Evolutionary conservation across 2,888 invertebrate species (phyloP).

Genomic region (Nesidiocoris tenuis): DNA sequence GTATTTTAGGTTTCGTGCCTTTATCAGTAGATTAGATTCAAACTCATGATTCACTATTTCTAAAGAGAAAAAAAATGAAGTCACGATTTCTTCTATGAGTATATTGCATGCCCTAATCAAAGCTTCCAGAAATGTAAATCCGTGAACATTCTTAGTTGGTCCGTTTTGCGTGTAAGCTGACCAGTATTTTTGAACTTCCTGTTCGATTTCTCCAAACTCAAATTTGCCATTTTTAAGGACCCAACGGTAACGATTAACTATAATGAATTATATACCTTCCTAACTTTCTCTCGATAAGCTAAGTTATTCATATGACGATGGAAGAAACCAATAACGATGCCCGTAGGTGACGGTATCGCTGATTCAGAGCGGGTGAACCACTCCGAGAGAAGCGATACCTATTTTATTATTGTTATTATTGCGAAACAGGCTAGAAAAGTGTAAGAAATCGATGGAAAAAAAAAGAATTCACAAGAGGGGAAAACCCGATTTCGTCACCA

Average conservation of each 20-base stretch:
- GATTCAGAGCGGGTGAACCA: too few relatives aligned
- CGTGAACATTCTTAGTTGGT: slow-evolving; percentile 9
- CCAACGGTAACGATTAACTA: not conserved
- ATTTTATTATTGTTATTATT: too few relatives aligned
- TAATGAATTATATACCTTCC: not conserved
- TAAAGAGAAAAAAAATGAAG: slow-evolving; percentile 19
- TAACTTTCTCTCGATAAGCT: not conserved
- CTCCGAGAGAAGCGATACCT: too few relatives aligned
- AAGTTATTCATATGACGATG: not conserved
- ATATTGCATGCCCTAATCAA: slow-evolving; percentile 25
- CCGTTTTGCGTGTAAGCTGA: slow-evolving; percentile 12
- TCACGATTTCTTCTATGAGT: slow-evolving; percentile 29
- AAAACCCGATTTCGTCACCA: too few relatives aligned
- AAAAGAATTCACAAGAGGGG: too few relatives aligned
- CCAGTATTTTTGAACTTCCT: slow-evolving; percentile 19
- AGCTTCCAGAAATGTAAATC: slow-evolving; percentile 32
- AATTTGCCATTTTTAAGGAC: not conserved
- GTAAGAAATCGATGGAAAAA: too few relatives aligned
- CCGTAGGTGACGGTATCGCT: too few relatives aligned
- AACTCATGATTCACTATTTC: slow-evolving; percentile 9
- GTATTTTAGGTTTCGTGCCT: slow-evolving; percentile 40
- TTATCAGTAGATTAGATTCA: slow-evolving; percentile 33
- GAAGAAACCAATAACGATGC: too few relatives aligned
- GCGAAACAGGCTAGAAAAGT: too few relatives aligned
- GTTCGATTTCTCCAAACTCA: slow-evolving; percentile 1